These are phyloP conservation scores for Empis stercorea DNA, from an alignment of 2,888 invertebrate genomes.

Conservation along the genomic window DNA sequence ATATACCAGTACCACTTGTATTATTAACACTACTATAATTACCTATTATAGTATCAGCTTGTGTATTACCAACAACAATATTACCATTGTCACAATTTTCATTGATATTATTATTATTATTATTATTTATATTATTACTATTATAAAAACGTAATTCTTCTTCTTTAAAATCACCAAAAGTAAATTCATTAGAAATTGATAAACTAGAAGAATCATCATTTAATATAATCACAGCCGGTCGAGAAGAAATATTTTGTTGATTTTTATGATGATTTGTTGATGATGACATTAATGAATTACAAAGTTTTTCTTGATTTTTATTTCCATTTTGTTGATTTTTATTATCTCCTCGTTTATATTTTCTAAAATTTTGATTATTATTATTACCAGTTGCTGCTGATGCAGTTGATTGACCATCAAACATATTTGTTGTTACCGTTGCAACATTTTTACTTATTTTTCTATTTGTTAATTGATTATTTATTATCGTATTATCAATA, in stretches of 20 bases:
- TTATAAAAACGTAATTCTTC: constrained; percentile 29
- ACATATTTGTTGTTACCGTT: neutral
- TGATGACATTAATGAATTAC: neutral
- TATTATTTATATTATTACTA: neutral
- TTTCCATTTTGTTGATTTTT: neutral
- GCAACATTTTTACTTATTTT: neutral
- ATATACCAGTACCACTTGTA: neutral
- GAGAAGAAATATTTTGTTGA: constrained; percentile 23
- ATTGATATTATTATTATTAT: neutral
- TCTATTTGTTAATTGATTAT: neutral
- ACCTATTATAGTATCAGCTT: neutral
- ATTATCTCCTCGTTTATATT: neutral
- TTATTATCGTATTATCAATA: neutral
- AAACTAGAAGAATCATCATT: constrained; percentile 39
- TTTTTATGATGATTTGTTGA: constrained; percentile 10
- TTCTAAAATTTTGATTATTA: neutral
- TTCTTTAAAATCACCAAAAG: constrained; percentile 44
- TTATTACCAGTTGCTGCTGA: neutral
- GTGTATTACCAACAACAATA: neutral
- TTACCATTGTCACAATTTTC: constrained; percentile 10
- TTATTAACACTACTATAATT: constrained; percentile 2
- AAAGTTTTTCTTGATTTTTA: neutral
- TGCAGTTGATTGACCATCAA: constrained; percentile 3
- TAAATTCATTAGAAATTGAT: constrained; percentile 48
- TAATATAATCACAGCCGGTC: constrained; percentile 63